These are phyloP conservation scores for Mercenaria mercenaria DNA, from an alignment of 1,140 invertebrate species.

Conservation along the genomic window DNA sequence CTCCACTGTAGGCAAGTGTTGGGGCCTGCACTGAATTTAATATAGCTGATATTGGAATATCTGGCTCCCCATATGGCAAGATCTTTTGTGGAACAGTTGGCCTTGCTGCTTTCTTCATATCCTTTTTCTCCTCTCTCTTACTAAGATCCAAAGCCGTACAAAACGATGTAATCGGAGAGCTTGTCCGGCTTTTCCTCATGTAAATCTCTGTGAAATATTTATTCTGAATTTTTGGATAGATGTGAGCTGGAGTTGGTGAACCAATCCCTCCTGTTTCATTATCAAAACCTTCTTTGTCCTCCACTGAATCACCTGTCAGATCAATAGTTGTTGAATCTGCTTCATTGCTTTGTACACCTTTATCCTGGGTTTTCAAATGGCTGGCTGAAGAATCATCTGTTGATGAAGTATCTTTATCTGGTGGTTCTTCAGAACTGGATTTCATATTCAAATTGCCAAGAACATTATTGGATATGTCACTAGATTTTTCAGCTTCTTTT, in stretches of 20 bases:
- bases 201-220: slow-evolving; percentile 44
- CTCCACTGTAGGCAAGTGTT: slow-evolving; percentile 37
- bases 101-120: not conserved
- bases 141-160: slow-evolving; percentile 34
- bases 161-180: slow-evolving; percentile 3
- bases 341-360: not conserved
- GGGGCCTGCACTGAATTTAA: slow-evolving; percentile 6
- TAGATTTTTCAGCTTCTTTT: too few species aligned
- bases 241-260: not conserved
- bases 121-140: slow-evolving; percentile 11
- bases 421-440: not conserved
- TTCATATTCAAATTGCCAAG: not conserved
- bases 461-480: too few species aligned
- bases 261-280: not conserved
- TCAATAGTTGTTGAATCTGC: slow-evolving; percentile 23
- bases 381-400: not conserved
- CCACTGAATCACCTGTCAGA: not conserved
- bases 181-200: not conserved
- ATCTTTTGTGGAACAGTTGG: not conserved
- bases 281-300: not conserved
- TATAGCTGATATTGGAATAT: not conserved
- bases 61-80: slow-evolving; percentile 11
- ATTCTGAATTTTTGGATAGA: slow-evolving; percentile 10
- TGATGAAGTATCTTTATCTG: too few species aligned
- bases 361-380: not conserved